Base-by-base conservation (phyloP, 2,888 invertebrate species). In the Pediacus dermestoides region DNA sequence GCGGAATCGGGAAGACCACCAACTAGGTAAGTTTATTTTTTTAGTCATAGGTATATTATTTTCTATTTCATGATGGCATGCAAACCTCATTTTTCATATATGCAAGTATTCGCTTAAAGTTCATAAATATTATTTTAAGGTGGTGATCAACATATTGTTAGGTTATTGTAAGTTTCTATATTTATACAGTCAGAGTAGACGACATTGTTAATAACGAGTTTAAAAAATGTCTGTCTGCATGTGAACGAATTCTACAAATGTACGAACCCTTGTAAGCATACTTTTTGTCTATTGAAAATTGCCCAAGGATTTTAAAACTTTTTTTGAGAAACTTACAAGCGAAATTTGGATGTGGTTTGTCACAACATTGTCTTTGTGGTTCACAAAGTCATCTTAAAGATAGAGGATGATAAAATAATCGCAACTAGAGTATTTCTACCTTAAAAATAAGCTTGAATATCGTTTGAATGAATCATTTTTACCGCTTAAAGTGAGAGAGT, bases 1-100 rank as follows among this genome's bases (percentile, higher is more conserved):
- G 78, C 80, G 22, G 97, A 97, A 68, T 82, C 85, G 57, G 84
- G 97, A n/a, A 79, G 90, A 46, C 88, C 94, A n/a, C 97, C 97
- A 11, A 80, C 84, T 8, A 52, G 61, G 61, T 60, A 53, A 34
- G 41, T 38, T n/a, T n/a, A n/a, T n/a, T n/a, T n/a, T n/a, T n/a
- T n/a, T n/a, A n/a, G n/a, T n/a, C n/a, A n/a, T n/a, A n/a, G n/a
- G n/a, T n/a, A n/a, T n/a, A n/a, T n/a, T n/a, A n/a, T n/a, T n/a
- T n/a, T n/a, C n/a, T n/a, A n/a, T n/a, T n/a, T n/a, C n/a, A n/a
- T n/a, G n/a, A n/a, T n/a, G n/a, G n/a, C n/a, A n/a, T n/a, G n/a
- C n/a, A n/a, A n/a, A n/a, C n/a, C n/a, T n/a, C n/a, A n/a, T n/a
- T n/a, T n/a, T n/a, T n/a, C n/a, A n/a, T n/a, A n/a, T n/a, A n/a